Base-by-base conservation (phyloP, 2,797 vertebrate genomes). In the Huso huso region DNA sequence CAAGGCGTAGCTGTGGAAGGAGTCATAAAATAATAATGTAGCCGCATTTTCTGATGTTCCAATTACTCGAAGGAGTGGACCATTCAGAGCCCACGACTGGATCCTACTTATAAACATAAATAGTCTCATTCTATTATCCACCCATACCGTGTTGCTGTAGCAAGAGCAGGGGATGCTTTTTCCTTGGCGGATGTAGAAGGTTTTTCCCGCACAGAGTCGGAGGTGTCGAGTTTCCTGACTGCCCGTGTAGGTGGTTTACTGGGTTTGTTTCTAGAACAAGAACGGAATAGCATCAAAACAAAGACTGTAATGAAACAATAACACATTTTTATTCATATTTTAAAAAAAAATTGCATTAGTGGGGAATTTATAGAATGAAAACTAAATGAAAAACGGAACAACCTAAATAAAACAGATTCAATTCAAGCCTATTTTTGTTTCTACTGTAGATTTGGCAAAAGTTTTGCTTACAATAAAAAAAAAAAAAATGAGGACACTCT, bases 231-330 rank as follows among this genome's bases (percentile, higher is more conserved):
- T 81, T 93, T 93, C 75, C 90, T 91, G 64, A 84, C 58, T 18
- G 95, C 93, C 75, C 89, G 84, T 70, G 94, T 93, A 67, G 92
- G 91, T 57, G 93, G 93, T 83, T 96, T 93, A 76, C 88, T 93
- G 63, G 86, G 85, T 76, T 90, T 91, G 80, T 93, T 95, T 82
- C 95, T 95, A 88, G 72, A 80, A 18, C 18, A 18, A 75, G 61
- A 75, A 49, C 13, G 15, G 15, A 13, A 37, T 6, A 37, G 37
- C 37, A 37, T 37, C 37, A 37, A 37, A 37, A 37, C 37, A 37
- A 5, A 37, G 37, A 37, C 5, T 37, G 3, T 4, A 37, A 37
- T 37, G 4, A 37, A 37, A 4, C 37, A 37, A 37, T 37, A 5
- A 37, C 5, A 37, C 37, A 37, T 37, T 37, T 37, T 37, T 37